These are phyloP conservation scores for Drosophila simulans DNA, from an alignment of 1,140 invertebrate species.

Conservation along the genomic window DNA sequence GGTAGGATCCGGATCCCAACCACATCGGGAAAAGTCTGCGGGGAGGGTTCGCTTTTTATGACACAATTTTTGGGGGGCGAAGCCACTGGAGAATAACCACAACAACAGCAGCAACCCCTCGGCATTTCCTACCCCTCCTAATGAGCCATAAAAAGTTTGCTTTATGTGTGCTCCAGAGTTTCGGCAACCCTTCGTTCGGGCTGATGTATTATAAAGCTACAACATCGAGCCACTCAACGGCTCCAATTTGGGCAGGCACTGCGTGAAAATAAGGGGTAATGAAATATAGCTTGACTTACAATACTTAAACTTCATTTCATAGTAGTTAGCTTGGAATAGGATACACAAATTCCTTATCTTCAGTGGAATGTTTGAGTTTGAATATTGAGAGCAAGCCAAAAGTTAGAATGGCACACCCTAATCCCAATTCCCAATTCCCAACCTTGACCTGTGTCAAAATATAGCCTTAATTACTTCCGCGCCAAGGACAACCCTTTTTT, in stretches of 20 bases:
- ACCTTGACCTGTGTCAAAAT: constrained; percentile 59
- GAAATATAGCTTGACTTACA: no score
- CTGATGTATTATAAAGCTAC: constrained; percentile 36
- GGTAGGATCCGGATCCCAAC: constrained; percentile 53
- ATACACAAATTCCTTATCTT: not conserved
- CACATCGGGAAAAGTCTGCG: constrained; percentile 22
- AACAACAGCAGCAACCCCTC: constrained; percentile 37
- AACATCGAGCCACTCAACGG: constrained; percentile 2
- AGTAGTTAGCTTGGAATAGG: no score
- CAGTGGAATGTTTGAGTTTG: not conserved
- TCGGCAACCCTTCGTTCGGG: constrained; percentile 67
- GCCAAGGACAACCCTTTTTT: constrained; percentile 59
- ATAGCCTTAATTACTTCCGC: constrained; percentile 62
- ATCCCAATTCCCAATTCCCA: not conserved
- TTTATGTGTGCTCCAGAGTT: constrained; percentile 41
- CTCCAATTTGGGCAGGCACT: constrained; percentile 7
- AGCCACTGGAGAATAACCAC: constrained; percentile 11
- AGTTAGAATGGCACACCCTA: not conserved
- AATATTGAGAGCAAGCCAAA: not conserved
- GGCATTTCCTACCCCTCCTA: constrained; percentile 35
- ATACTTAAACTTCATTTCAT: no score
- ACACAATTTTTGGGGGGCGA: constrained; percentile 26
- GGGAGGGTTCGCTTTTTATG: constrained; percentile 52
- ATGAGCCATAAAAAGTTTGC: constrained; percentile 56
- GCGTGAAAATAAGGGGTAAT: not conserved